These are phyloP conservation scores for Brachymystax lenok DNA, from an alignment of 2,797 vertebrate species.

Conservation along the genomic window DNA sequence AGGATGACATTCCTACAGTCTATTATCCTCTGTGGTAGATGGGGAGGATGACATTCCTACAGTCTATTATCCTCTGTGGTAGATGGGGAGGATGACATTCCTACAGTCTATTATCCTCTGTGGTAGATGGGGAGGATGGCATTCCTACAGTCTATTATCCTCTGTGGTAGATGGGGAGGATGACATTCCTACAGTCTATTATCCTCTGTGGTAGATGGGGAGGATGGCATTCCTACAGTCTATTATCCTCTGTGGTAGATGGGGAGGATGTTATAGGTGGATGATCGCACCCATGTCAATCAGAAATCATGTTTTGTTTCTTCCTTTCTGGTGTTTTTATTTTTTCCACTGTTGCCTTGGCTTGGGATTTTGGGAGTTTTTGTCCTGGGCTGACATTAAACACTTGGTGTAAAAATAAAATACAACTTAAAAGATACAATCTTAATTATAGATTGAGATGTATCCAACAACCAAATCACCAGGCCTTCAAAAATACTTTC, in stretches of 20 bases:
- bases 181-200: too few relatives aligned
- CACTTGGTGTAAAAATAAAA: background rate
- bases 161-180: background rate
- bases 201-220: background rate
- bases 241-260: background rate
- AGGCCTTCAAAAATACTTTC: background rate
- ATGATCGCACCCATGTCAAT: background rate
- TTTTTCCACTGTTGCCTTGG: constrained; percentile 15
- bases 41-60: background rate
- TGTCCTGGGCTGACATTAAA: background rate
- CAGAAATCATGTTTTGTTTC: background rate
- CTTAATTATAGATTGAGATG: too few relatives aligned
- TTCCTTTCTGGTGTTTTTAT: background rate
- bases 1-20: too few relatives aligned
- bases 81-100: background rate
- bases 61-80: background rate
- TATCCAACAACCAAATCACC: too few relatives aligned
- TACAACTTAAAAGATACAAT: too few relatives aligned
- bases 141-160: too few relatives aligned
- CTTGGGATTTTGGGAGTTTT: background rate
- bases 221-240: background rate
- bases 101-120: too few relatives aligned
- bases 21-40: background rate
- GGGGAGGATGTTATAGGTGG: background rate
- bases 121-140: too few relatives aligned